Evolutionary conservation across 2,797 vertebrate species (phyloP).

Genomic region (Poeciliopsis gracilis): DNA sequence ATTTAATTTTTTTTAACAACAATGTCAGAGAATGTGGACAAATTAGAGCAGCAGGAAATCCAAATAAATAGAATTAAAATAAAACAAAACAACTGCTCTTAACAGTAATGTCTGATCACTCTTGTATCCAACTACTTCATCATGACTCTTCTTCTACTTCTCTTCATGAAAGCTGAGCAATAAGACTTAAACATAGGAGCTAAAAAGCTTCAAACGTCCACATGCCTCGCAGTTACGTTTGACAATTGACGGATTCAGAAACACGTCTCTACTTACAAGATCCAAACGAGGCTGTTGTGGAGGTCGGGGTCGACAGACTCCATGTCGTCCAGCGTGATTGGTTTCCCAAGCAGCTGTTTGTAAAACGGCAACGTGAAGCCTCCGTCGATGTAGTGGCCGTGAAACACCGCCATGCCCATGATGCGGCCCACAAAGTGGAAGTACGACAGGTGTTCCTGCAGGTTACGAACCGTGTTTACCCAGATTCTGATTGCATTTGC

Average conservation of each 20-base stretch:
- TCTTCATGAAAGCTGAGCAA: neutral
- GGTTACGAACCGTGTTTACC: neutral
- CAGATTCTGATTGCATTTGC: neutral
- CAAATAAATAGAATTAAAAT: too few species aligned
- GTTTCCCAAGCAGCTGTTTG: slow-evolving; percentile 96
- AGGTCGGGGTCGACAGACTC: slow-evolving; percentile 98
- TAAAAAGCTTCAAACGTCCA: neutral
- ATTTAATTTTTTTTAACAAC: too few species aligned
- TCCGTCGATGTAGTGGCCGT: slow-evolving; percentile 98
- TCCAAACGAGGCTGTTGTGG: slow-evolving; percentile 99
- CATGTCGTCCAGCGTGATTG: slow-evolving; percentile 98
- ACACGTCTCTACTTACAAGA: slow-evolving; percentile 85
- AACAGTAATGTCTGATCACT: too few species aligned
- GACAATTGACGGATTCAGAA: neutral
- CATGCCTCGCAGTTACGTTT: neutral
- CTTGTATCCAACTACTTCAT: too few species aligned
- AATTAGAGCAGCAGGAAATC: too few species aligned
- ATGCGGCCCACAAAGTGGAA: slow-evolving; percentile 99
- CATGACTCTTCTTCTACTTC: too few species aligned
- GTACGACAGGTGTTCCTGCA: slow-evolving; percentile 95
- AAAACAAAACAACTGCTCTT: too few species aligned
- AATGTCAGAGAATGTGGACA: too few species aligned
- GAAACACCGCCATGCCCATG: slow-evolving; percentile 99
- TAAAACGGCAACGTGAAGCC: slow-evolving; percentile 99
- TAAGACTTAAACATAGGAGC: too few species aligned